Evolutionary conservation across 1,140 invertebrate species (phyloP).

Genomic region (Monochamus saltuarius): DNA sequence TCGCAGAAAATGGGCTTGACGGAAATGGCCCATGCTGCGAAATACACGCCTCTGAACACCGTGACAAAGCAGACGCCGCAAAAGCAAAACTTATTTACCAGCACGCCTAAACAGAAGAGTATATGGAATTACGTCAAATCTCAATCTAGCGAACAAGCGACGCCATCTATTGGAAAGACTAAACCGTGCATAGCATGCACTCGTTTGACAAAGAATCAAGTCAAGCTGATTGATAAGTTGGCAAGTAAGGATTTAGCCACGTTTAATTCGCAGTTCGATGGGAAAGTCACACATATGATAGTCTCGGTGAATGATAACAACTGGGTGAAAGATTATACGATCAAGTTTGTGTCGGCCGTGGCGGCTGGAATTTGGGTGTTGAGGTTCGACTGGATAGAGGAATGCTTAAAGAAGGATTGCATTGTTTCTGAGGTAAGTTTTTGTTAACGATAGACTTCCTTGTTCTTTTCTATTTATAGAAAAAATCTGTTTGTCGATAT

Average conservation of each 20-base stretch:
- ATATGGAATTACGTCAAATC: constrained; percentile 41
- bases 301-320: constrained; percentile 40
- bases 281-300: constrained; percentile 46
- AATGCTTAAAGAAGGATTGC: constrained; percentile 40
- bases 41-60: constrained; percentile 20
- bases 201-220: constrained; percentile 36
- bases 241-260: constrained; percentile 40
- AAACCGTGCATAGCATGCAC: constrained; percentile 42
- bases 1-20: background rate
- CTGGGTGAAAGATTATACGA: constrained; percentile 43
- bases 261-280: constrained; percentile 34
- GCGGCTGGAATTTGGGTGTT: constrained; percentile 49
- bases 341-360: constrained; percentile 47
- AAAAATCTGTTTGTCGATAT: too few relatives aligned
- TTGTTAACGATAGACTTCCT: too few relatives aligned
- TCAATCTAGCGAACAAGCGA: constrained; percentile 16
- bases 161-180: background rate
- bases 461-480: too few relatives aligned
- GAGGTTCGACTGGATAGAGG: constrained; percentile 44
- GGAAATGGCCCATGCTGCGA: constrained; percentile 16
- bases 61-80: constrained; percentile 13
- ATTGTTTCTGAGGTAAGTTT: constrained; percentile 44
- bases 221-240: constrained; percentile 38
- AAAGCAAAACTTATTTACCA: constrained; percentile 23
- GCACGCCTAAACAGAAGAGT: constrained; percentile 42